Percentiles rank a stretch among this genome's conserved stretches.
phyloP scores from a whole-genome alignment of 2,797 vertebrate genomes.

The Dryobates pubescens region DNA sequence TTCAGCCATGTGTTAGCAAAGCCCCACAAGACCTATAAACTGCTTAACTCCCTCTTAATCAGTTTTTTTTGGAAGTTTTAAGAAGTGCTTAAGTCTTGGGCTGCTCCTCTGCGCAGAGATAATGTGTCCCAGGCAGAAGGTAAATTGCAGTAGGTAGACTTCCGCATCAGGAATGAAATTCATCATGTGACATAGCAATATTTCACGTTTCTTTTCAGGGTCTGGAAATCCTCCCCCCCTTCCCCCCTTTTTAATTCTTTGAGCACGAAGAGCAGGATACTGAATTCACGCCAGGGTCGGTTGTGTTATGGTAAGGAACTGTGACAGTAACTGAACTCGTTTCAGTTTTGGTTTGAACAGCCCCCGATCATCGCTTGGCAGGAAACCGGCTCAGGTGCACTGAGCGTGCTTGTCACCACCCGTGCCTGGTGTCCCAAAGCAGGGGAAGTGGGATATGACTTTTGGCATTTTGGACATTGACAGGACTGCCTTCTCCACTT shows the following conservation, averaged over 20 bases:
- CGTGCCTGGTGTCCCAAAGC: accelerated
- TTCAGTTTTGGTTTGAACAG: neutral
- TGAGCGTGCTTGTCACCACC: neutral
- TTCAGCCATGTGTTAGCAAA: slow-evolving; percentile 25
- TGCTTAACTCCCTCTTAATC: slow-evolving; percentile 59
- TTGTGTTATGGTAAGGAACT: neutral
- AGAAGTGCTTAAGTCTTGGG: slow-evolving; percentile 32
- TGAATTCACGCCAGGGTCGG: neutral
- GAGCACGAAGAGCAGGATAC: neutral
- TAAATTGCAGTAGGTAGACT: slow-evolving; percentile 17
- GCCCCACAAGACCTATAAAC: slow-evolving; percentile 54
- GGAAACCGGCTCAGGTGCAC: neutral
- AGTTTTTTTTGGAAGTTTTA: slow-evolving; percentile 52
- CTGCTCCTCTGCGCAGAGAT: slow-evolving; percentile 37
- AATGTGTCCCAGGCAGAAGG: slow-evolving; percentile 44
- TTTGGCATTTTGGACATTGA: neutral
- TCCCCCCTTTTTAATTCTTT: neutral
- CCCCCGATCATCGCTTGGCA: neutral
- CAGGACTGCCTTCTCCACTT: neutral
- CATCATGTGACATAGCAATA: neutral
- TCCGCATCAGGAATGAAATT: slow-evolving; percentile 30
- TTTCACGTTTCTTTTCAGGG: slow-evolving; percentile 27
- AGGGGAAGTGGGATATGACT: neutral
- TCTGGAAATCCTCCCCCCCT: neutral
- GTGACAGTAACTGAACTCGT: neutral